Base-by-base conservation (phyloP, 2,888 invertebrate species). In the Teinopalpus imperialis region DNA sequence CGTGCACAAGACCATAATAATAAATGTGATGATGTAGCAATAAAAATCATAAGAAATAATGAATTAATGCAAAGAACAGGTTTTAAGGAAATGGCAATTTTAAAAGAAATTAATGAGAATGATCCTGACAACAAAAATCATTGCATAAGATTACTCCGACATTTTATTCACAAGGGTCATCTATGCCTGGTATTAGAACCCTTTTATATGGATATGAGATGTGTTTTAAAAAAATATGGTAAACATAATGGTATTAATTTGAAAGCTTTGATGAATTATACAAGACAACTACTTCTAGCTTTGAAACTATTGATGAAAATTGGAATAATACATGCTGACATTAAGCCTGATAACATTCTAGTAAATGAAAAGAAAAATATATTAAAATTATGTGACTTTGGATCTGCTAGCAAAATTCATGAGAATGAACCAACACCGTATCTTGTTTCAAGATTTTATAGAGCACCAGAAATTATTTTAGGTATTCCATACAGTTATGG, bases 61-160 rank as follows among this genome's bases (percentile, higher is more conserved):
- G 99, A 99, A 81, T 94, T 99, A 61, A 99, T 99, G 98, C 97
- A 97, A 79, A 98, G 96, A 90, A 98, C 98, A 16, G 99, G 99
- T 32, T 83, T 98, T 45, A 97, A 98, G 68, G 99, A 99, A 82
- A 88, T 99, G 66, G 96, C 98, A 69, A 93, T 97, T 56, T 85
- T 99, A 35, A 94, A 96, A 69, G 95, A 96, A 73, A 90, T 99
- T 30, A 98, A 97, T 75, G 96, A 98, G 73, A 95, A 97, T 4
- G 99, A 99, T 90, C 95, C 97, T 1, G 97, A 98, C 57, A 98
- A 98, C 81, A 94, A 96, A 71, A 97, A 97, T 74, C 99, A 99
- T 83, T 98, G 98, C 83, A 91, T 99, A 40, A 92, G 97, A 56
- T 65, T 77, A 44, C 88, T 98, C 32, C 95, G 97, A 24, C 94